phyloP scores from a whole-genome alignment of 2,797 vertebrate species.

The Huso huso region DNA sequence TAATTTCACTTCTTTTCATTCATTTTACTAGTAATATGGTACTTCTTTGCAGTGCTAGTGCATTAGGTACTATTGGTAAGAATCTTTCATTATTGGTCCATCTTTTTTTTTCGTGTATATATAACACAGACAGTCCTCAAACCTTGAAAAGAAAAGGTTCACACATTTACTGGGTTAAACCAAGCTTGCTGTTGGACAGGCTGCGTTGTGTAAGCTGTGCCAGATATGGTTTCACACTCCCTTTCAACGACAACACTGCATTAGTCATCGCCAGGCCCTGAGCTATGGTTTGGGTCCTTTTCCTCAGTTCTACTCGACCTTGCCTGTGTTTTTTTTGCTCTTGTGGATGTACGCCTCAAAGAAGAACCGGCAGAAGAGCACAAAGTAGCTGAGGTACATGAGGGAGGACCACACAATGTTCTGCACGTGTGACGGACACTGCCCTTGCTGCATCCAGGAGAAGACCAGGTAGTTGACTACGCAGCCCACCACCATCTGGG shows the following conservation, averaged over 20 bases:
- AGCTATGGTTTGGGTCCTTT: slow-evolving; percentile 56
- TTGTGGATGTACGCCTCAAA: slow-evolving; percentile 88
- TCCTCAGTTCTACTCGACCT: slow-evolving; percentile 65
- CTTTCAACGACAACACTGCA: neutral
- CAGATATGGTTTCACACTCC: slow-evolving; percentile 45
- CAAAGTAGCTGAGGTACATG: slow-evolving; percentile 99
- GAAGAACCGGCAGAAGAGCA: slow-evolving; percentile 98
- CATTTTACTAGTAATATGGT: too few species aligned
- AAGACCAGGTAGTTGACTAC: slow-evolving; percentile 96
- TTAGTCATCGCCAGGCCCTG: slow-evolving; percentile 45
- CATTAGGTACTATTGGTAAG: too few species aligned
- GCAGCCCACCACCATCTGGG: slow-evolving; percentile 94
- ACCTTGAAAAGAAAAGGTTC: slow-evolving; percentile 47
- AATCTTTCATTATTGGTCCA: too few species aligned
- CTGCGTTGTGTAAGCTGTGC: slow-evolving; percentile 61
- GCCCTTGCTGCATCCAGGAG: slow-evolving; percentile 94
- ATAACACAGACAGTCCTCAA: slow-evolving; percentile 56
- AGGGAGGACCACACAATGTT: slow-evolving; percentile 98
- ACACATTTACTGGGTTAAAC: slow-evolving; percentile 59
- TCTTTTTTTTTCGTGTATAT: slow-evolving; percentile 21
- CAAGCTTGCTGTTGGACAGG: slow-evolving; percentile 53
- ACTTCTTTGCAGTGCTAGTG: too few species aligned
- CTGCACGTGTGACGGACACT: slow-evolving; percentile 90
- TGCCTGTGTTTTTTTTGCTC: slow-evolving; percentile 56
- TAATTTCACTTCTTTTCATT: too few species aligned